Evolutionary conservation across 2,113 vertebrate genomes (phyloP), one percentile per base, ranked within the genome.

Genomic region (Chaetops frenatus): DNA sequence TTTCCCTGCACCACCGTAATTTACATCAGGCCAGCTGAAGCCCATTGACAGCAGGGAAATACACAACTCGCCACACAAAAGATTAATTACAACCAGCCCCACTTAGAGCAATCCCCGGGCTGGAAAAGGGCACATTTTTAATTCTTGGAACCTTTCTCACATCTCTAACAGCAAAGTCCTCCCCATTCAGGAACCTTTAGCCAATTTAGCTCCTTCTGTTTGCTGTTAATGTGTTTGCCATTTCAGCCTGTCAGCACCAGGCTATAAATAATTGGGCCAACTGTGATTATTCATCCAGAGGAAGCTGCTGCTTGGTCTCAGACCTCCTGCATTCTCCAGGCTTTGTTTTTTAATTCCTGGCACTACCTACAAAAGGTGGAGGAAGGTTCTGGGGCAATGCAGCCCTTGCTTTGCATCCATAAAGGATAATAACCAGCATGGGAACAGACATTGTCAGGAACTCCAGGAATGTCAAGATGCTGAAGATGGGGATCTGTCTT

Each of bases 171-270:
- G 44, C 33, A 25, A 72, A 94, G 84, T 53, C 82, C 88, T 81
- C 60, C 78, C 88, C 0, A 2, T 50, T 92, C 78, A 95, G 87
- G 94, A 96, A 21, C 70, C 83, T 91, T 95, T 28, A 80, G 91
- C 84, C 93, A 95, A 95, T 95, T 95, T 27, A 94, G 84, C 91
- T 95, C 94, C 89, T 94, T 95, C 91, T 94, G 86, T 94, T 95
- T 95, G 91, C 81, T 90, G 86, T 76, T 96, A 74, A 90, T 84
- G 65, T 76, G 53, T 38, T 72, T 96, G 78, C 94, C 57, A 69
- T 87, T 74, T 24, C 93, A 94, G 93, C 21, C 42, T 65, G 81
- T 27, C 92, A 91, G 81, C 0, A 9, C 86, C 91, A 81, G 60
- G 81, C 28, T 77, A 70, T 54, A 87, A 95, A 96, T 90, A 95